Conservation (phyloP, 2,113 vertebrate species). For the Thryonomys swinderianus region DNA sequence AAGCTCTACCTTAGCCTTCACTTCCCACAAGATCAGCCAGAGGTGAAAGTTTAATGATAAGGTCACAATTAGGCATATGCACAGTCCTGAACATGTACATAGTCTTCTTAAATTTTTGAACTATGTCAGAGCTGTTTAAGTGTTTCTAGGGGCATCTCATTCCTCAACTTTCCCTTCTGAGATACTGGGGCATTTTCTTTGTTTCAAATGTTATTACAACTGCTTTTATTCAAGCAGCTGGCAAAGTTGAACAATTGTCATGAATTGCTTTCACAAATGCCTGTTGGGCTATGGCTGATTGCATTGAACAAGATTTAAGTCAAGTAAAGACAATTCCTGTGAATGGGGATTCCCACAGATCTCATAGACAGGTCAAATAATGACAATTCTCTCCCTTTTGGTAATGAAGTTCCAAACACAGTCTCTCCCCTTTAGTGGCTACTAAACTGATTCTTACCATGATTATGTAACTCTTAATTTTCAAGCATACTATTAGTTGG, state of each 20-base stretch:
- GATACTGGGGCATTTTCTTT: background rate
- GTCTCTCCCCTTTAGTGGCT: background rate
- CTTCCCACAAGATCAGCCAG: background rate
- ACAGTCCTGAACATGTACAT: background rate
- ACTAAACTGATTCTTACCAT: background rate
- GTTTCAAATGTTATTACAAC: background rate
- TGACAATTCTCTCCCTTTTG: background rate
- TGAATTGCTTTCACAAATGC: background rate
- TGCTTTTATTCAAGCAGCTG: background rate
- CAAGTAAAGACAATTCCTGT: background rate
- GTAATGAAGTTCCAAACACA: background rate
- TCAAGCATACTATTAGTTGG: background rate
- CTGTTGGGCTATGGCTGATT: background rate
- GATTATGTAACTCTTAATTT: background rate
- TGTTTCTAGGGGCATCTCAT: background rate
- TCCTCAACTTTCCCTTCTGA: background rate
- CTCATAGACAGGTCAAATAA: background rate
- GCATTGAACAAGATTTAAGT: background rate
- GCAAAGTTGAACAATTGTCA: background rate
- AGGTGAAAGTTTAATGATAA: too few species aligned
- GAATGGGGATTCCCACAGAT: background rate
- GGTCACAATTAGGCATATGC: too few species aligned
- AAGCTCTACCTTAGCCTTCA: background rate
- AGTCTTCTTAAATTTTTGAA: background rate
- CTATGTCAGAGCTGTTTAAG: background rate